Base-by-base conservation (phyloP, 2,797 vertebrate genomes). In the Limosa lapponica region DNA sequence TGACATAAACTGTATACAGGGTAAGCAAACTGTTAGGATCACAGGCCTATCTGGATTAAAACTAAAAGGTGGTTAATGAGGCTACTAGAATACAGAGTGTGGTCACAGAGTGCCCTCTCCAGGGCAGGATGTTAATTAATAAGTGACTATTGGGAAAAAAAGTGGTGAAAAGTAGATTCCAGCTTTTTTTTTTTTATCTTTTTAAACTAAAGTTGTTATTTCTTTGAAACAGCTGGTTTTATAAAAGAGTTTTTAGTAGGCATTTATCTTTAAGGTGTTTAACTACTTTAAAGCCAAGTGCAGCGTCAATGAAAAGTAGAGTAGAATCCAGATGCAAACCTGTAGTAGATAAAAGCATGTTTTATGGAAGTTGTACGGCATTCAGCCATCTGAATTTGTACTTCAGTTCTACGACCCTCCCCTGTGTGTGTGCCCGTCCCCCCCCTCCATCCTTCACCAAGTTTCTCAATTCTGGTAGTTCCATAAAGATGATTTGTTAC, bases 91-190 rank as follows among this genome's bases (percentile, higher is more conserved):
- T 51, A 78, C 22, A 46, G 91, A 81, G 41, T 46, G n/a, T 94
- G 93, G 93, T 91, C 82, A 78, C 75, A 94, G 85, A 97, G 90
- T 95, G 95, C 95, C 96, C 91, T 97, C 96, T 97, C 95, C 93
- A 96, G 96, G 95, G 69, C 90, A 95, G 75, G 82, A 71, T 94
- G 82, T 72, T 97, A 61, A 81, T 86, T 91, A 83, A 34, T 86
- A 74, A 83, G 44, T 66, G 22, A n/a, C 5, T 62, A 6, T 23
- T 69, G 43, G 73, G 88, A 16, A 10, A 85, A 89, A 82, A 71
- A 49, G 3, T 44, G 10, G 8, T 54, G 6, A 83, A 64, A 11
- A 49, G 32, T 27, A 3, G 17, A 82, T 70, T 62, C 8, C 51
- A 82, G 24, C 3, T 18, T 32, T 61, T 59, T 52, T n/a, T 65